Base-by-base conservation (phyloP, 1,140 invertebrate genomes). In the Nephila pilipes region DNA sequence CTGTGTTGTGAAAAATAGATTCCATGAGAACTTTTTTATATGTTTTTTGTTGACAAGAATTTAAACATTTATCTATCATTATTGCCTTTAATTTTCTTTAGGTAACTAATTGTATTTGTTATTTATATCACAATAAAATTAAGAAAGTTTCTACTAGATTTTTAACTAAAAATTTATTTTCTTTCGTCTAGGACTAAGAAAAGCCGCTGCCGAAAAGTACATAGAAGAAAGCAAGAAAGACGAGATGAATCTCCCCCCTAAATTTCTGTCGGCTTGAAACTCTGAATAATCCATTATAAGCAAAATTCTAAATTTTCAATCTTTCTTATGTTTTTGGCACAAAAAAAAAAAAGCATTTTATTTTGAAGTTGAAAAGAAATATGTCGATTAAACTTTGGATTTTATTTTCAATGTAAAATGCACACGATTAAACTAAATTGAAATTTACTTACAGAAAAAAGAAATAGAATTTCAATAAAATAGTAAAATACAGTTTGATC, bases 391-490 rank as follows among this genome's bases (percentile, higher is more conserved):
- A 46, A 10, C 12, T 46, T 46, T 46, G 46, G 6, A 46, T 46
- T 46, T 46, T 46, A 6, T 46, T 46, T 16, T 22, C 20, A 22
- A 60, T 60, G 58, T 60, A n/a, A n/a, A n/a, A n/a, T n/a, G n/a
- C n/a, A 60, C 58, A 60, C 58, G 3, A 60, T 20, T 5, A 20
- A 36, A 12, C 69, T 36, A 75, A 75, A 75, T 75, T 75, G 5
- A 16, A 32, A 75, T 29, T 75, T 14, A 3, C 36, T 16, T 32
- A 36, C 29, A 32, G 12, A 75, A 75, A 12, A 32, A 75, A 32
- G 69, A 32, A 60, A 36, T 75, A 75, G 58, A 22, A 60, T 60
- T 75, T 75, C 14, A 75, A 75, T 75, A 75, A 75, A 75, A 75
- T 32, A 75, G 18, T 36, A 75, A 75, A 65, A 63, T 22, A 63